Evolutionary conservation across 2,888 invertebrate genomes (phyloP), one percentile per base, ranked within the genome.

Genomic region (Plebejus melissa): DNA sequence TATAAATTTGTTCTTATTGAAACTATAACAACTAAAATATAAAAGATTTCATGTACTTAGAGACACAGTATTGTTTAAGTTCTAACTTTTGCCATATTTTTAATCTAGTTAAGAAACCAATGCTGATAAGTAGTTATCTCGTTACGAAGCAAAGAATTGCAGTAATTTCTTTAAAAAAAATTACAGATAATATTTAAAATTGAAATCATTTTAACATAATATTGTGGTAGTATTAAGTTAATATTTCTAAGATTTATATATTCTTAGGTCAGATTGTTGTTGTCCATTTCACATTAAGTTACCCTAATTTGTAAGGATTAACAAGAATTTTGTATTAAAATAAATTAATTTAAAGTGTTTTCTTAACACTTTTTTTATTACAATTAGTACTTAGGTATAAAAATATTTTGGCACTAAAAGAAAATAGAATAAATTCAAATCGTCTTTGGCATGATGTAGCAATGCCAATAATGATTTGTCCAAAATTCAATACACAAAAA

Each of bases 21-120:
- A 36, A 32, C 28, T 32, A 4, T 65, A 65, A 60, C 28, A 60
- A 28, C 60, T 5, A 16, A 65, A 9, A 13, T 32, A 32, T 65
- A 70, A 70, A 41, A 16, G 5, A 65, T 28, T 72, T 22, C 50
- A 54, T 54, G 4, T 54, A 72, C 72, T 50, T 32, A 54, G 5
- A 72, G 50, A 72, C 38, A 46, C 58, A 58, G 50, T 72, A 74
- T 74, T 72, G 72, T 58, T 69, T 65, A 38, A 75, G 58, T 57
- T 69, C 13, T 58, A 36, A 74, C 13, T 74, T 71, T 54, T 72
- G 72, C 72, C 72, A 72, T 72, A 72, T 50, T 72, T 71, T 70
- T 36, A 70, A n/a, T 41, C 16, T 70, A 70, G 70, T 60, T 60
- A 60, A 60, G 60, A 60, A 22, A 58, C 58, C n/a, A 28, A 58